Evolutionary conservation across 2,888 invertebrate genomes (phyloP).

Genomic region (Meghimatium bilineatum): DNA sequence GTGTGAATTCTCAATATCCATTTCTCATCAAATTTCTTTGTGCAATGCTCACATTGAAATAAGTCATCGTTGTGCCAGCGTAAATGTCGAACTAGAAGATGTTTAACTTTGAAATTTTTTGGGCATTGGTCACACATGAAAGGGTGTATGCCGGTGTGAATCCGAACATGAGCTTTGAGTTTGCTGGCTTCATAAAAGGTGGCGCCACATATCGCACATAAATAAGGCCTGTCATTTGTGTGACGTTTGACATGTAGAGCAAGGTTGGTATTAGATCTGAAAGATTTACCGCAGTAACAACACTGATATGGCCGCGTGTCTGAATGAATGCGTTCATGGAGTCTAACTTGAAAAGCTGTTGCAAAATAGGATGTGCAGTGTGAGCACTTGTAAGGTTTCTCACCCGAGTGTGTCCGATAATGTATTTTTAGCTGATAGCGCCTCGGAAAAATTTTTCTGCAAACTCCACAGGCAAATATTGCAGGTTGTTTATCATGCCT

Average conservation of each 20-base stretch:
- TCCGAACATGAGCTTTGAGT: constrained; percentile 1
- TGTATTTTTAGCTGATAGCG: constrained; percentile 21
- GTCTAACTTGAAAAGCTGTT: constrained; percentile 11
- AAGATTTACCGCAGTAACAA: constrained; percentile 8
- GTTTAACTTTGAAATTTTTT: constrained; percentile 7
- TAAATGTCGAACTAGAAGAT: constrained; percentile 27
- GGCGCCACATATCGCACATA: constrained; percentile 29
- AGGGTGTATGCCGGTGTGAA: constrained; percentile 6
- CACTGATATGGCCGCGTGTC: constrained; percentile 14
- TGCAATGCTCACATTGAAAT: constrained; percentile 4
- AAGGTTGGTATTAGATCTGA: constrained; percentile 3
- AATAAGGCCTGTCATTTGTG: constrained; percentile 17
- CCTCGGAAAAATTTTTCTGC: constrained; percentile 15
- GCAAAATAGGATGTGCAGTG: constrained; percentile 13
- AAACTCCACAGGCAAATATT: constrained; percentile 1
- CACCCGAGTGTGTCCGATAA: constrained; percentile 20
- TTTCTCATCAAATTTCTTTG: neutral
- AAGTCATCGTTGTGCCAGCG: constrained; percentile 20
- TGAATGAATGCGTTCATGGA: constrained; percentile 20
- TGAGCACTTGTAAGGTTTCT: constrained; percentile 30
- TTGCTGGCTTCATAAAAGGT: constrained; percentile 27
- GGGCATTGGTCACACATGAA: constrained; percentile 30
- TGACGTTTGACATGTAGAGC: constrained; percentile 12
- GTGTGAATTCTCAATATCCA: constrained; percentile 14
- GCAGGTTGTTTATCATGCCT: constrained; percentile 9